These are phyloP conservation scores for Tetrax tetrax DNA, from an alignment of 2,113 vertebrate species.

Conservation along the genomic window DNA sequence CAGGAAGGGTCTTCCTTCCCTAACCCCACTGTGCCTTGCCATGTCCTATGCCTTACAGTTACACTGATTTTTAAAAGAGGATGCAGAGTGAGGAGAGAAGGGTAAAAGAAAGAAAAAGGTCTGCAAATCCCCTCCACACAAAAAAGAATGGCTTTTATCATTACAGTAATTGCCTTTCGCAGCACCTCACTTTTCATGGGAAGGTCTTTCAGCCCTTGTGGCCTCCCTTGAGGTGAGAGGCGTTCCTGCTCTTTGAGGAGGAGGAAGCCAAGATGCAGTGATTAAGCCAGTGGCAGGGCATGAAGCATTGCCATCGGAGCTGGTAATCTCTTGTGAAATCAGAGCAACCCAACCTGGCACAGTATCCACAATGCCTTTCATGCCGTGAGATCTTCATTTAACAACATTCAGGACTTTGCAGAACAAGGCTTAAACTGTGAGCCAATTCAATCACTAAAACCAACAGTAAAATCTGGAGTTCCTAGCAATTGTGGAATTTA, in stretches of 20 bases:
- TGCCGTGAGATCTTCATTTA: background rate
- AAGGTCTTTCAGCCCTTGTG: background rate
- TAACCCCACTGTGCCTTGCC: background rate
- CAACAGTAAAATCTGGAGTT: background rate
- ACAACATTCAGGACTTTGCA: background rate
- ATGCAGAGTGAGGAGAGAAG: background rate
- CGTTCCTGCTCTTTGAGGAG: background rate
- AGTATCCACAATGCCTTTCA: background rate
- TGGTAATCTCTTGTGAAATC: background rate
- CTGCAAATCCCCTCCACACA: background rate
- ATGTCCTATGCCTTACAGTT: accelerated
- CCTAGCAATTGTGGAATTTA: background rate
- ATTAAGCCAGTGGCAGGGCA: background rate
- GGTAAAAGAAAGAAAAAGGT: background rate
- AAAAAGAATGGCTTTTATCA: background rate
- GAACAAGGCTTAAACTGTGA: background rate
- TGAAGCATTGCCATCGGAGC: background rate
- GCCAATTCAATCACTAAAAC: background rate
- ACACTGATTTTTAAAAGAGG: background rate
- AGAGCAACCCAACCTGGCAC: background rate
- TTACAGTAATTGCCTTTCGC: background rate
- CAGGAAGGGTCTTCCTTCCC: background rate
- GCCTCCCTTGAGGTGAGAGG: background rate
- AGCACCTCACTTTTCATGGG: background rate
- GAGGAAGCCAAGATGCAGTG: background rate